These are phyloP conservation scores for Elysia crispata DNA, from an alignment of 2,888 invertebrate species.

Conservation along the genomic window DNA sequence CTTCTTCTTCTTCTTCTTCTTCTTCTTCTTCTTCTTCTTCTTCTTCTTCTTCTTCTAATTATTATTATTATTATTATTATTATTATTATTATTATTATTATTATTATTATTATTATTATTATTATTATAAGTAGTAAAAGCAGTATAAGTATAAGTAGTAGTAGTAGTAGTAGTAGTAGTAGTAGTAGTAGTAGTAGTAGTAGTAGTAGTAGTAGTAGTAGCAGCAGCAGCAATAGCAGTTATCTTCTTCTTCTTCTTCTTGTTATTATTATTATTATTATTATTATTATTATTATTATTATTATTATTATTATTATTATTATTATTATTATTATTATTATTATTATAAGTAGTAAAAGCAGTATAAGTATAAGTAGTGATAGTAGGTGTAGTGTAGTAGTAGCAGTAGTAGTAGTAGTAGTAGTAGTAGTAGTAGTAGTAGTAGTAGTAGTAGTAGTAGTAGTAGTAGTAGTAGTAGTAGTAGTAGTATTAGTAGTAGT, in stretches of 20 bases:
- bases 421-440: neutral
- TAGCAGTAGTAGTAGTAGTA: constrained; percentile 24
- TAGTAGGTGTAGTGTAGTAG: neutral
- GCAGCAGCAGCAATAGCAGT: constrained; percentile 6
- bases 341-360: neutral
- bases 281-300: constrained; percentile 18
- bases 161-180: neutral
- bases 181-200: constrained; percentile 36
- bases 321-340: too few species aligned
- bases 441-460: constrained; percentile 20
- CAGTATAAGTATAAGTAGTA: too few species aligned
- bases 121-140: neutral
- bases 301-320: constrained; percentile 36
- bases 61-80: too few species aligned
- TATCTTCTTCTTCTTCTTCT: neutral
- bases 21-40: neutral
- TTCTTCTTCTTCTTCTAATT: too few species aligned
- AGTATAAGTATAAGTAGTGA: too few species aligned
- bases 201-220: constrained; percentile 22
- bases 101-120: neutral
- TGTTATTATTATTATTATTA: constrained; percentile 1
- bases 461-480: constrained; percentile 5
- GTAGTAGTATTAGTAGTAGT: too few species aligned
- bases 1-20: constrained; percentile 31
- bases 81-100: constrained; percentile 7